Evolutionary conservation across 2,797 vertebrate genomes (phyloP).

Genomic region (Hydrophis major): DNA sequence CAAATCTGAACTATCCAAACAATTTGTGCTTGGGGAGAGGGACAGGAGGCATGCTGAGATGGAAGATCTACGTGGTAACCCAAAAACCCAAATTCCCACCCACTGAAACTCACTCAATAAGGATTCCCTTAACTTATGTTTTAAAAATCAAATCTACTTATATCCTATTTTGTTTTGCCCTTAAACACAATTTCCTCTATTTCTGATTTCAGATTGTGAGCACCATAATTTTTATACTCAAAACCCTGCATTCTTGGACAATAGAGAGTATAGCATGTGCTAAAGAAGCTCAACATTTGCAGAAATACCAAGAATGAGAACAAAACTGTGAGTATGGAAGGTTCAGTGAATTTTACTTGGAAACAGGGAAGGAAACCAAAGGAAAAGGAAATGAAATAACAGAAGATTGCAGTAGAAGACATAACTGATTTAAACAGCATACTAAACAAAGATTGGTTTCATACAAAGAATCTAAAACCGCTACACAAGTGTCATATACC

Average conservation of each 20-base stretch:
- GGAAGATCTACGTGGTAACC: not conserved
- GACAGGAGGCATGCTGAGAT: not conserved
- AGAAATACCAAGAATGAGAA: not conserved
- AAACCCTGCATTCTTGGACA: not conserved
- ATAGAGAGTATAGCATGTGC: not conserved
- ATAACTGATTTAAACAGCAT: not conserved
- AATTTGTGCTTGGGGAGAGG: not conserved
- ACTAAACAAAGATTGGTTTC: not conserved
- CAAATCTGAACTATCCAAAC: not conserved
- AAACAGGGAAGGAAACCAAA: not conserved
- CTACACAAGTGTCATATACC: not conserved
- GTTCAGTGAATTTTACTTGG: not conserved
- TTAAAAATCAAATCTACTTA: not conserved
- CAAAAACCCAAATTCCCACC: not conserved
- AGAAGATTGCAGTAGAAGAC: not conserved
- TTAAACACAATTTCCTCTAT: not conserved
- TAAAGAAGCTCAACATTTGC: not conserved
- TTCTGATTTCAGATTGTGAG: not conserved
- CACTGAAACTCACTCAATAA: not conserved
- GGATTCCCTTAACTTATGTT: not conserved
- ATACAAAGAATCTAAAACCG: not conserved
- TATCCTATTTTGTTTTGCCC: not conserved
- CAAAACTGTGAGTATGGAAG: not conserved
- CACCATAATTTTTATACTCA: not conserved
- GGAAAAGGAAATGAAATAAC: not conserved